A percentile compares a stretch with the other conserved stretches of the same genome.
Conservation (phyloP, 2,797 vertebrate species). For the Phrynocephalus guinanensis region DNA sequence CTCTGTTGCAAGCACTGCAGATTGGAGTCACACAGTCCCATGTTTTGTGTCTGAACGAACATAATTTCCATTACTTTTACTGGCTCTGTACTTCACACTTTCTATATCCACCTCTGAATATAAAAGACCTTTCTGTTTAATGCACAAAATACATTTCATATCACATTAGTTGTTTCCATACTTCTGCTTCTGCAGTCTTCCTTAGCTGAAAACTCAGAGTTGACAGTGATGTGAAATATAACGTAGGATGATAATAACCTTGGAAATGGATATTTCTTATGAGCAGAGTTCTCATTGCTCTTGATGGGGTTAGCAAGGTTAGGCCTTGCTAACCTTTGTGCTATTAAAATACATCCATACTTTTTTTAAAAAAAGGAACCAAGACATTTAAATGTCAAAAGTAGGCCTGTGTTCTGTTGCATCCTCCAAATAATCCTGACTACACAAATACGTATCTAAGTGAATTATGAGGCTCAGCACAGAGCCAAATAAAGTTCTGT, state of each 20-base stretch:
- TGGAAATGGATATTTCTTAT: conserved; percentile 34
- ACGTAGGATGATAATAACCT: conserved; percentile 39
- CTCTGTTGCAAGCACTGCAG: conserved; percentile 15
- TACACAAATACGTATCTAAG: conserved; percentile 56
- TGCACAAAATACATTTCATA: conserved; percentile 44
- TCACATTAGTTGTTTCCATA: conserved; percentile 43
- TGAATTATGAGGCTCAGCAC: conserved; percentile 60
- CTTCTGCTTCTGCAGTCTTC: conserved; percentile 40
- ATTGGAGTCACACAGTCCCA: neutral
- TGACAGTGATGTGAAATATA: conserved; percentile 52
- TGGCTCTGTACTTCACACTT: neutral
- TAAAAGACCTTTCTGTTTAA: conserved; percentile 46
- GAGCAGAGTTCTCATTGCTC: conserved; percentile 24
- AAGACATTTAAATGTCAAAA: conserved; percentile 46
- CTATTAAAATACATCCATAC: conserved; percentile 51
- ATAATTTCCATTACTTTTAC: neutral
- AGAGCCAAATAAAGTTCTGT: conserved; percentile 64
- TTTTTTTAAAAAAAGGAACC: neutral
- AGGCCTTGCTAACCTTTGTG: conserved; percentile 43
- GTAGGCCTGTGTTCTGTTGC: conserved; percentile 54
- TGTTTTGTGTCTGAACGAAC: neutral
- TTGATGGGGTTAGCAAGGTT: conserved; percentile 42
- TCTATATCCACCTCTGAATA: neutral
- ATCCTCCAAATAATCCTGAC: conserved; percentile 52
- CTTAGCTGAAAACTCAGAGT: conserved; percentile 40